phyloP scores from a whole-genome alignment of 2,113 vertebrate genomes.

The Proteles cristata region DNA sequence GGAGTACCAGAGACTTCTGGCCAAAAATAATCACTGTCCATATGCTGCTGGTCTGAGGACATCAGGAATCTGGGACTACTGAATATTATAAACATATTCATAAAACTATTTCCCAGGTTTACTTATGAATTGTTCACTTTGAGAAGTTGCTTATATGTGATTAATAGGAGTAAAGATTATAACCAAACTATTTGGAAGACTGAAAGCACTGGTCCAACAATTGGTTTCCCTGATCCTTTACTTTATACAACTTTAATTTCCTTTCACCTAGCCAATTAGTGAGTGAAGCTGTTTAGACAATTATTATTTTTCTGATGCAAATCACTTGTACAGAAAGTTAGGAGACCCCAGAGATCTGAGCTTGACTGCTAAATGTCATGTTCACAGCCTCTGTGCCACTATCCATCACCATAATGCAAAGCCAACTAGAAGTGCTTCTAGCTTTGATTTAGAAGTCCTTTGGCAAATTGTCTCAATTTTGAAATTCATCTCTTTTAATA shows the following conservation, averaged over 20 bases:
- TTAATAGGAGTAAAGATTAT: background rate
- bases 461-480: background rate
- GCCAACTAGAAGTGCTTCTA: background rate
- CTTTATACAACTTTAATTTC: conserved; percentile 7
- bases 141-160: background rate
- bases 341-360: background rate
- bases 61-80: background rate
- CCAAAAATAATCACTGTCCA: background rate
- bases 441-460: background rate
- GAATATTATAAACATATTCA: background rate
- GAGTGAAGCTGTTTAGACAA: background rate
- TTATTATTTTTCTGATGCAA: background rate
- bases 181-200: background rate
- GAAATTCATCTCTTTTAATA: conserved; percentile 9
- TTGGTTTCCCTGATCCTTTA: conserved; percentile 9
- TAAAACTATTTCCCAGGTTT: background rate
- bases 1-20: background rate
- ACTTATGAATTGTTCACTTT: conserved; percentile 17
- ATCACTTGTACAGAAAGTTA: background rate
- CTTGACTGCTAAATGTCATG: background rate
- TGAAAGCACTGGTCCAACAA: background rate
- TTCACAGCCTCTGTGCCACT: background rate
- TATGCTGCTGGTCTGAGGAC: background rate
- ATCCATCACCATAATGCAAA: background rate
- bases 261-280: background rate